A percentile compares a stretch with the other conserved stretches of the same genome.
phyloP scores from a whole-genome alignment of 1,140 invertebrate species.

The Dryas iulia region DNA sequence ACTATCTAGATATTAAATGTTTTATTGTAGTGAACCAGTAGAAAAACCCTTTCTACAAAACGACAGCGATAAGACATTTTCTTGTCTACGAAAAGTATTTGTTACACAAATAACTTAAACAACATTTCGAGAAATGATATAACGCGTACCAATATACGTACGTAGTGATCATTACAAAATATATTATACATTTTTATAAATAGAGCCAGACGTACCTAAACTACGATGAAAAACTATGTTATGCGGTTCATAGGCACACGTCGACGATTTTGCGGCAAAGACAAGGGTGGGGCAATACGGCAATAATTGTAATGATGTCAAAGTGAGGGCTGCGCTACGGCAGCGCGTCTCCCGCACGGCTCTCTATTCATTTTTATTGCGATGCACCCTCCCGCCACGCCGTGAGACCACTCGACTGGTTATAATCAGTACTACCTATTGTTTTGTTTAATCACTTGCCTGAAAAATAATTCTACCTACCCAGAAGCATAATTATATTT shows the following conservation, averaged over 20 bases:
- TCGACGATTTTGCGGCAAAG: constrained; percentile 45
- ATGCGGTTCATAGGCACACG: constrained; percentile 40
- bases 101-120: not conserved
- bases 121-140: not conserved
- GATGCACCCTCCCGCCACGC: constrained; percentile 55
- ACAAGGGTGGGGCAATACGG: constrained; percentile 58
- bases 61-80: not conserved
- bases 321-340: constrained; percentile 51
- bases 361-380: constrained; percentile 63
- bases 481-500: not conserved
- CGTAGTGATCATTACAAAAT: too few species aligned
- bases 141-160: not conserved
- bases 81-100: not conserved
- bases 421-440: constrained; percentile 68
- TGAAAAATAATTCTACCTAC: constrained; percentile 33
- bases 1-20: not conserved
- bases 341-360: constrained; percentile 38
- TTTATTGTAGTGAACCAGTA: constrained; percentile 4
- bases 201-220: not conserved
- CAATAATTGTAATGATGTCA: constrained; percentile 70
- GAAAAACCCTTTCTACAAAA: not conserved
- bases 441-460: constrained; percentile 47
- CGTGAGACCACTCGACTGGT: constrained; percentile 62
- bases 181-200: not conserved
- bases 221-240: not conserved